Conservation (phyloP, 2,797 vertebrate genomes). For the Sternarchorhynchus goeldii region DNA sequence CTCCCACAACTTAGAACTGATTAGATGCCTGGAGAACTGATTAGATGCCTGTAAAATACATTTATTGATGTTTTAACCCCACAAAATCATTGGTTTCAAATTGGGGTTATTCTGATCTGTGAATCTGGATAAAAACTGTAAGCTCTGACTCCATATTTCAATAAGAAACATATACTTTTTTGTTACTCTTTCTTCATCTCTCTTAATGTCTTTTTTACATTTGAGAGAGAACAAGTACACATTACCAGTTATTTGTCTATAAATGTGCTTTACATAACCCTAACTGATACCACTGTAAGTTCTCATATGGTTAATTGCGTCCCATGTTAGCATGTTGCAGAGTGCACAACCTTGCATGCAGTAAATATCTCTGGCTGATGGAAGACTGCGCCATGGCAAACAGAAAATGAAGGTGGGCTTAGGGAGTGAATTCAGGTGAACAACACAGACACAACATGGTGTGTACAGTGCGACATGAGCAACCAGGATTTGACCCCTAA, state of each 20-base stretch:
- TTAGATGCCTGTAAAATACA: background rate
- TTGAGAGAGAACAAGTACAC: too few species aligned
- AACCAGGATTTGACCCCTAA: slow-evolving; percentile 8
- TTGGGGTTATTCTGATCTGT: too few species aligned
- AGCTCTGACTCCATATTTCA: too few species aligned
- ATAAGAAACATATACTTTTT: too few species aligned
- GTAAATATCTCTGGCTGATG: slow-evolving; percentile 19
- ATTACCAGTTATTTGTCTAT: too few species aligned
- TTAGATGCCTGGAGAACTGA: background rate
- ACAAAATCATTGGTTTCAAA: too few species aligned
- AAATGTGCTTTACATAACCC: background rate
- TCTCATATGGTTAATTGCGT: background rate
- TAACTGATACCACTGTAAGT: background rate
- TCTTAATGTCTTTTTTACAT: too few species aligned
- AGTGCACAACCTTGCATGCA: slow-evolving; percentile 14
- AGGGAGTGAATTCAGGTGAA: slow-evolving; percentile 17
- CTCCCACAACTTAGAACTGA: background rate
- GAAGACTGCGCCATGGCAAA: slow-evolving; percentile 27
- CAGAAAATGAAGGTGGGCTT: slow-evolving; percentile 27
- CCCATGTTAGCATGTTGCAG: background rate
- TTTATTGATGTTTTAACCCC: background rate
- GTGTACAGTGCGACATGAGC: slow-evolving; percentile 35
- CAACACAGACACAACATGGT: background rate
- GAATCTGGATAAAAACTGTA: too few species aligned
- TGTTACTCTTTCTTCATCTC: too few species aligned